These are phyloP conservation scores for Eurystomus gularis DNA, from an alignment of 2,113 vertebrate genomes.

Conservation along the genomic window DNA sequence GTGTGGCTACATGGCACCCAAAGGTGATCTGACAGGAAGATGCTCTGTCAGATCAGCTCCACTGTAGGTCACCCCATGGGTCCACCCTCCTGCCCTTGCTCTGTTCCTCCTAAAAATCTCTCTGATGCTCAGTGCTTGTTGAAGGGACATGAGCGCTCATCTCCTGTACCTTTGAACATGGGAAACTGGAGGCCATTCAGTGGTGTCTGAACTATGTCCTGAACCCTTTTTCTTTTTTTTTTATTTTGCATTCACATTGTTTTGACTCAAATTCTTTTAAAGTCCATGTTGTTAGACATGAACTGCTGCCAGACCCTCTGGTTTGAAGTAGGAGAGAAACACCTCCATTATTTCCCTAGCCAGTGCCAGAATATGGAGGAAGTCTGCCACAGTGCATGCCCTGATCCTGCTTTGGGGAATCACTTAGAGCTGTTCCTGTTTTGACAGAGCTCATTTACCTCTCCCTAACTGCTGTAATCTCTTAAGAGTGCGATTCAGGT, in stretches of 20 bases:
- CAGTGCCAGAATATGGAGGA: constrained; percentile 15
- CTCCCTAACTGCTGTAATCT: constrained; percentile 52
- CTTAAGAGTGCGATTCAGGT: constrained; percentile 45
- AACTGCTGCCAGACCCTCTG: not conserved
- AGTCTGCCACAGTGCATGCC: not conserved
- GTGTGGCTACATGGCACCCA: not conserved
- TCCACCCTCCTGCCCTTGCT: not conserved
- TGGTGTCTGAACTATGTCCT: not conserved
- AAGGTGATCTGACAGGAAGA: not conserved
- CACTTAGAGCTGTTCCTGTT: constrained; percentile 38
- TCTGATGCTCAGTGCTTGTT: not conserved
- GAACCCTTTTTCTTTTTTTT: not conserved
- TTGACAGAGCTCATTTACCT: constrained; percentile 60
- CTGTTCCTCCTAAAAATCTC: not conserved
- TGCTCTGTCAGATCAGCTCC: not conserved
- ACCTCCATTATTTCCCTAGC: not conserved
- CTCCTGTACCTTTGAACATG: not conserved
- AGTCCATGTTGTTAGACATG: not conserved
- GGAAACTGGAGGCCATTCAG: not conserved
- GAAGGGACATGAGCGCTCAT: not conserved
- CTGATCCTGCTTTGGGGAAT: constrained; percentile 17
- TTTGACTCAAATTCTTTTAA: not conserved
- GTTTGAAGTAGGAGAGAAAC: constrained; percentile 33
- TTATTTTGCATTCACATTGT: not conserved
- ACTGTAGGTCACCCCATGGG: not conserved